These are phyloP conservation scores for Enoplosus armatus DNA, from an alignment of 2,797 vertebrate species.

Conservation along the genomic window DNA sequence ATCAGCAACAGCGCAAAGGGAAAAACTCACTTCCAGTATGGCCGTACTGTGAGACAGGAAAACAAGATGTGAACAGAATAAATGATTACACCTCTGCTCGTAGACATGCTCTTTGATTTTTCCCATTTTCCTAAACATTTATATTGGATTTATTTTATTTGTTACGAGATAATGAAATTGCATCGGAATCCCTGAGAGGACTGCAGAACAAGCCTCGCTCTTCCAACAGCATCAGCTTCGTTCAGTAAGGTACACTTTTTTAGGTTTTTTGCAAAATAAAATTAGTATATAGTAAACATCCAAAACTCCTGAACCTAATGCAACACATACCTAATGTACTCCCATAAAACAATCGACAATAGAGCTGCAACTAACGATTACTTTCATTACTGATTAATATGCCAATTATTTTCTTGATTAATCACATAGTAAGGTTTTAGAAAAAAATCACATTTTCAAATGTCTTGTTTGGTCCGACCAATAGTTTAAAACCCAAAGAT, in stretches of 20 bases:
- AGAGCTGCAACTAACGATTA: no score
- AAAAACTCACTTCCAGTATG: constrained; percentile 1
- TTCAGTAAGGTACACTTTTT: not conserved
- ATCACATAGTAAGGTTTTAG: no score
- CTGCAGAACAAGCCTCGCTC: not conserved
- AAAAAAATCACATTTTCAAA: no score
- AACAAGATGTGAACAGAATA: constrained; percentile 29
- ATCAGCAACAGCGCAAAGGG: constrained; percentile 7
- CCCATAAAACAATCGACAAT: not conserved
- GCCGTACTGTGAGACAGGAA: not conserved
- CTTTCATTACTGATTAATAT: no score
- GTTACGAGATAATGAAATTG: not conserved
- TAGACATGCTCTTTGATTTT: not conserved
- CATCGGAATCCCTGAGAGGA: not conserved
- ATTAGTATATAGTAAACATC: not conserved
- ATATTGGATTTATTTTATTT: not conserved
- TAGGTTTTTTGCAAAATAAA: not conserved
- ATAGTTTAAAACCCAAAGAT: not conserved
- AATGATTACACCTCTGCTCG: not conserved
- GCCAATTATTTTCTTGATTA: no score
- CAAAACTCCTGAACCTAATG: not conserved
- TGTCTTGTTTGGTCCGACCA: not conserved
- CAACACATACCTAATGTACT: not conserved
- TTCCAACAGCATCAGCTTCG: not conserved
- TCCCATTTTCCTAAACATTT: not conserved